Base-by-base conservation (phyloP, 2,797 vertebrate species). In the Rhyacichthys aspro region DNA sequence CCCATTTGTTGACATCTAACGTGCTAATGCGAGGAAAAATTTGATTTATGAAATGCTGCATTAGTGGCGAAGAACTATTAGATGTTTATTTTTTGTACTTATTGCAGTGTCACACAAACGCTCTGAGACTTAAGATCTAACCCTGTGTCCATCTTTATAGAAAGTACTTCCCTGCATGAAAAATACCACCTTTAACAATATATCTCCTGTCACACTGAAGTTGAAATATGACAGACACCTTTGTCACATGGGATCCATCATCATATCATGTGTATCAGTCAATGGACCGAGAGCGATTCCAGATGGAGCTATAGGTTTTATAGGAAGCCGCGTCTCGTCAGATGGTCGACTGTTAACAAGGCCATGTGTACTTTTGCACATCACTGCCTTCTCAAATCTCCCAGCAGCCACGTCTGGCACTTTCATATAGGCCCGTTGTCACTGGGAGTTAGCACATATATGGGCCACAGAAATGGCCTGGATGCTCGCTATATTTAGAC, bases 381-480 rank as follows among this genome's bases (percentile, higher is more conserved):
- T 54, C 14, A 1, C 7, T 15, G 43, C 45, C 16, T 42, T 67
- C 52, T 74, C 44, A 39, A 1, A 37, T 34, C 60, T 63, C 64
- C 64, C 66, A 43, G 60, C 74, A 65, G 67, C 39, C 60, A 43
- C 5, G 49, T 84, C 63, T 71, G 63, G 19, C 63, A 46, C 70
- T 62, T 71, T 55, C 72, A 76, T 70, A 53, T 61, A 75, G 65
- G 64, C 52, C 78, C 62, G 44, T 9, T 46, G 55, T 39, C n/a
- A 14, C 12, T 41, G 32, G 47, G 63, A 62, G 43, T 49, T 61
- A 60, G 42, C 71, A 46, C 59, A 43, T 66, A 85, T 74, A 73
- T 78, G 75, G 82, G 77, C 69, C 81, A 87, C 43, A 76, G 60
- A 59, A 64, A 67, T 79, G 79, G 49, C 83, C 85, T 79, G 77